Conservation (phyloP, 2,888 invertebrate species). For the Venusia cambrica region DNA sequence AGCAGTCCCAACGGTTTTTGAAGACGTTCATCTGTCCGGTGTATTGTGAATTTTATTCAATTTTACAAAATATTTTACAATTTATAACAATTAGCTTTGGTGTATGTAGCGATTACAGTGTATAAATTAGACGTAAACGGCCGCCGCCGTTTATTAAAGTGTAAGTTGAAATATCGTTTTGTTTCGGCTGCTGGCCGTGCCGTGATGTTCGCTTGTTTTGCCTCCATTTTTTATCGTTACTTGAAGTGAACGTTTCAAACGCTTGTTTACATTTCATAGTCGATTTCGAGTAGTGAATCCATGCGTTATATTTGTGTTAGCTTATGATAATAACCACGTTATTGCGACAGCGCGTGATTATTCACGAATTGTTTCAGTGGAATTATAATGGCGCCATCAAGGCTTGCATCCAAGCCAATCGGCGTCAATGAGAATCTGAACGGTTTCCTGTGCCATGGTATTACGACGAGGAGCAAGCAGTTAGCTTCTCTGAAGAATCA, state of each 20-base stretch:
- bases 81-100: constrained; percentile 38
- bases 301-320: constrained; percentile 11
- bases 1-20: constrained; percentile 70
- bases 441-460: constrained; percentile 72
- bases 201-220: constrained; percentile 75
- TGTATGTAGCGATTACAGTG: constrained; percentile 47
- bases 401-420: constrained; percentile 77
- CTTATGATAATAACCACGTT: constrained; percentile 29
- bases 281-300: constrained; percentile 21
- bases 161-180: constrained; percentile 58
- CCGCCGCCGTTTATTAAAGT: constrained; percentile 49
- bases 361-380: constrained; percentile 49
- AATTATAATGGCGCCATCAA: constrained; percentile 83
- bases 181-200: constrained; percentile 47
- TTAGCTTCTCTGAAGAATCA: constrained; percentile 70
- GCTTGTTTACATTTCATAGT: constrained; percentile 46
- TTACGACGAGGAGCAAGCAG: constrained; percentile 83
- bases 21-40: constrained; percentile 64
- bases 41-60: constrained; percentile 54
- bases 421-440: constrained; percentile 68
- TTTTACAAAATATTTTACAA: constrained; percentile 49
- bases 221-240: constrained; percentile 75
- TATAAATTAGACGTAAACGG: constrained; percentile 52
- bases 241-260: constrained; percentile 49
- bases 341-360: constrained; percentile 47